Evolutionary conservation across 2,113 vertebrate genomes (phyloP).

Genomic region (Brachirus orientalis): DNA sequence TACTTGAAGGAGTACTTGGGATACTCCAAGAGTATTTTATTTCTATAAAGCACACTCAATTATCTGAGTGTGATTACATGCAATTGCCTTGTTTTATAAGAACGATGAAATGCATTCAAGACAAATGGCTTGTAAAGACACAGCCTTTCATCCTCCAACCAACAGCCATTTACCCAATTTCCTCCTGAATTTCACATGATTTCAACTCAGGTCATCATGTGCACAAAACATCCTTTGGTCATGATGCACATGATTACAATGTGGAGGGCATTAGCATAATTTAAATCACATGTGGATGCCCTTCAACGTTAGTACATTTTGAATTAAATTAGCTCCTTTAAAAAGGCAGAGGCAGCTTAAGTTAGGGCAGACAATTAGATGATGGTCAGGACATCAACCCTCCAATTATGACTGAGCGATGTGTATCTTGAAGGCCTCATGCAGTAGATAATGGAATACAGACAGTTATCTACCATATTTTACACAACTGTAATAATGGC

Average conservation of each 20-base stretch:
- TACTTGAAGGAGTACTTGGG: too few relatives aligned
- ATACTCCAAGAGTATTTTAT: too few relatives aligned
- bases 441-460: too few relatives aligned
- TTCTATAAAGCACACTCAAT: too few relatives aligned
- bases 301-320: not conserved
- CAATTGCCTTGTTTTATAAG: too few relatives aligned
- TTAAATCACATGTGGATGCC: conserved; percentile 20
- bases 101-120: too few relatives aligned
- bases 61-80: too few relatives aligned
- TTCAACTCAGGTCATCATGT: conserved; percentile 48
- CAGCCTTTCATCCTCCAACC: too few relatives aligned
- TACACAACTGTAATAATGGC: too few relatives aligned
- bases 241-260: conserved; percentile 56
- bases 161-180: not conserved
- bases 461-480: too few relatives aligned
- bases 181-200: conserved; percentile 54
- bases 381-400: not conserved
- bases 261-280: not conserved
- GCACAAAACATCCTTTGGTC: conserved; percentile 27
- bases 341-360: not conserved
- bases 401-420: not conserved
- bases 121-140: too few relatives aligned
- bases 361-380: not conserved
- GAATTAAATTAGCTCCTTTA: conserved; percentile 22
- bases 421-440: too few relatives aligned